phyloP scores from a whole-genome alignment of 1,140 invertebrate genomes.

The Hetaerina americana region DNA sequence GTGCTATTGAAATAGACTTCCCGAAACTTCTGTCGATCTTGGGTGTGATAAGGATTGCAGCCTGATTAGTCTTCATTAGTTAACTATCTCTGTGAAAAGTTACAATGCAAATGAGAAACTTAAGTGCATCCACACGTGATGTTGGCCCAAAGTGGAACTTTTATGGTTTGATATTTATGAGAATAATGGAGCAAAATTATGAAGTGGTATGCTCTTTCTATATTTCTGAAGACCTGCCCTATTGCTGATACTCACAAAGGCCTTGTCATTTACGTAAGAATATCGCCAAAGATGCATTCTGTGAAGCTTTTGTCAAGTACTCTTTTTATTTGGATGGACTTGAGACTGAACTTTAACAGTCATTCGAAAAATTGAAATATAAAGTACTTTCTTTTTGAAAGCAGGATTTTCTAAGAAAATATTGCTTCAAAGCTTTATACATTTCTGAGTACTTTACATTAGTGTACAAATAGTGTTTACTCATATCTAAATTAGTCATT shows the following conservation, averaged over 20 bases:
- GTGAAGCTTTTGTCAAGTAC: background rate
- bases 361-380: background rate
- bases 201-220: background rate
- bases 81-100: background rate
- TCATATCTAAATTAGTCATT: background rate
- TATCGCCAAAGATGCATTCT: background rate
- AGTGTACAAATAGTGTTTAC: background rate
- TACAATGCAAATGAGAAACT: too few species aligned
- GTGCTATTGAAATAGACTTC: background rate
- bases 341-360: background rate
- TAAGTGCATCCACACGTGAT: background rate
- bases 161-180: background rate
- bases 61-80: background rate
- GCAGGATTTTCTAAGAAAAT: background rate
- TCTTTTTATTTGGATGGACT: background rate
- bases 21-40: background rate
- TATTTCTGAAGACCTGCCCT: background rate
- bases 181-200: background rate
- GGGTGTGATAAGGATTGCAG: background rate
- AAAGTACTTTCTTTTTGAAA: background rate
- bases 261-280: background rate
- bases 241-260: background rate
- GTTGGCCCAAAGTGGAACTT: background rate
- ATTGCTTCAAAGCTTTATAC: background rate
- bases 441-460: background rate